Base-by-base conservation (phyloP, 2,113 vertebrate genomes). In the Heloderma charlesbogerti region DNA sequence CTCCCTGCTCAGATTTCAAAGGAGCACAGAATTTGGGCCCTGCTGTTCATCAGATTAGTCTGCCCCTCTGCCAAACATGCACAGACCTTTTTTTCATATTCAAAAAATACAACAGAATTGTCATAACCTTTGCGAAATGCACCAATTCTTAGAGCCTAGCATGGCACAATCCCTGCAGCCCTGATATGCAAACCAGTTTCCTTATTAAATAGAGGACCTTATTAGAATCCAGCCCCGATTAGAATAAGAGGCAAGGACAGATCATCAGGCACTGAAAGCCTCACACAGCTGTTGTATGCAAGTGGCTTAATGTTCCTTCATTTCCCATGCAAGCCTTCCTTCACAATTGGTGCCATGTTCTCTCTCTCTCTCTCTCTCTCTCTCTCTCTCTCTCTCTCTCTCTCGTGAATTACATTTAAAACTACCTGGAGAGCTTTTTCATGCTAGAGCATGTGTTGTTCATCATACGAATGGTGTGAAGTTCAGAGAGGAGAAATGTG, bases 401-500 rank as follows among this genome's bases (percentile, higher is more conserved):
- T 84, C 37, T 72, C 74, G 31, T 27, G 90, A 93, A 92, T 92
- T 90, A 74, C 92, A 90, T 95, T 96, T 93, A 91, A 95, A 96
- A 93, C 89, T 94, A 96, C 92, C 94, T 88, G 91, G 95, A 96
- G 94, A 96, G 93, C 90, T 92, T 95, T 89, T 94, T 93, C 92
- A 93, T 90, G 1, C 75, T 84, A 80, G 89, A 78, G 86, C 88
- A 91, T 92, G 86, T 92, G 95, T 94, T 96, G 92, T 93, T 95
- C 90, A 85, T 96, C 95, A 96, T 96, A 96, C 95, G 96, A 97
- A 95, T 95, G 96, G 96, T 97, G 93, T 94, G 97, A 97, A 97
- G 97, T 97, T 97, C 97, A 97, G 96, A 96, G 97, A 97, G 95
- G 97, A 97, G 92, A 97, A 97, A 97, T 96, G 94, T 93, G 95